A percentile compares a stretch with the other conserved stretches of the same genome.
These are phyloP conservation scores for Casuarius casuarius DNA, from an alignment of 2,113 vertebrate species.

Conservation along the genomic window DNA sequence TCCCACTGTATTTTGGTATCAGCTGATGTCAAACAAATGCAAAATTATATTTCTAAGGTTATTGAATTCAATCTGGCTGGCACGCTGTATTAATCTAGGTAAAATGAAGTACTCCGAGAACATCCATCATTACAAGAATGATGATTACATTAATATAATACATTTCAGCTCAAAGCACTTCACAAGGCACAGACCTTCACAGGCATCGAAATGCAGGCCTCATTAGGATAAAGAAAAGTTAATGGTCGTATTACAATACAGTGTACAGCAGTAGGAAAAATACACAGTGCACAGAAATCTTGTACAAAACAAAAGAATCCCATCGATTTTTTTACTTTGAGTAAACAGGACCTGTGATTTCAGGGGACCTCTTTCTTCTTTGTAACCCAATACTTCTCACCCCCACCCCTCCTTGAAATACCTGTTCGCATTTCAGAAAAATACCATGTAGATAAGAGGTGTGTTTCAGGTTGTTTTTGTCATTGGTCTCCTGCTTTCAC, in stretches of 20 bases:
- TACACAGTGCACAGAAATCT: neutral
- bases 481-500: neutral
- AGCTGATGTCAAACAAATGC: neutral
- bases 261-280: neutral
- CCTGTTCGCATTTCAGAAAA: neutral
- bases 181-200: neutral
- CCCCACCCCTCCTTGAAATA: neutral
- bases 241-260: neutral
- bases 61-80: neutral
- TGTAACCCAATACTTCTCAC: neutral
- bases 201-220: neutral
- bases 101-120: slow-evolving; percentile 3
- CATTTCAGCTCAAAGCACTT: neutral
- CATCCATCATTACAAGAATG: neutral
- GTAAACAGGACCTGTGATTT: neutral
- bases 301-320: neutral
- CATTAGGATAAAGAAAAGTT: neutral
- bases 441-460: accelerated
- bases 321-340: neutral
- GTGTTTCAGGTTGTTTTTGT: neutral
- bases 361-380: too few species aligned
- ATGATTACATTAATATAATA: neutral
- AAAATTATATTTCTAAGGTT: neutral
- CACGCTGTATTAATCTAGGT: neutral
- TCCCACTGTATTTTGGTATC: neutral